phyloP scores from a whole-genome alignment of 2,113 vertebrate genomes.

The Brachirus orientalis region DNA sequence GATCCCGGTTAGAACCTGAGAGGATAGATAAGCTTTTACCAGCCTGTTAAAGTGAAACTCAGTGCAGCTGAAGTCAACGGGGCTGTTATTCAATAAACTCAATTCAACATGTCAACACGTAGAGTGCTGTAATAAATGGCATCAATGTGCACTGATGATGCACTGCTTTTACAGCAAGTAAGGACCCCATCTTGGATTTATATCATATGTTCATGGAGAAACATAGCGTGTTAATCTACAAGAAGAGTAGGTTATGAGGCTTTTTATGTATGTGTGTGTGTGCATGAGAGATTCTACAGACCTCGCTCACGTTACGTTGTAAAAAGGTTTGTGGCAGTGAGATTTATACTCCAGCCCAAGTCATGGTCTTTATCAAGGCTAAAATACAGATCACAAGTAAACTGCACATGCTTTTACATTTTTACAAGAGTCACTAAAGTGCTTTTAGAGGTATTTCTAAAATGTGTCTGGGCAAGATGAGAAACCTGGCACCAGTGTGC shows the following conservation, averaged over 20 bases:
- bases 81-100: conserved; percentile 11
- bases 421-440: conserved; percentile 73
- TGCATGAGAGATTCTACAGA: conserved; percentile 44
- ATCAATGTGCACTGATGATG: background rate
- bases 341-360: conserved; percentile 55
- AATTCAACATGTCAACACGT: conserved; percentile 2
- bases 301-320: conserved; percentile 66
- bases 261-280: conserved; percentile 13
- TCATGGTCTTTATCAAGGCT: conserved; percentile 51
- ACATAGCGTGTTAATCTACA: background rate
- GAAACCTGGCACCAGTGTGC: conserved; percentile 66
- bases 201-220: background rate
- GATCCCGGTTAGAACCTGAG: conserved; percentile 38
- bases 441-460: conserved; percentile 68
- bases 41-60: conserved; percentile 39
- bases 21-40: conserved; percentile 36
- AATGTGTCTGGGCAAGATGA: conserved; percentile 70
- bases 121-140: background rate
- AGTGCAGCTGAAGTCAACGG: no score
- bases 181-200: conserved; percentile 23
- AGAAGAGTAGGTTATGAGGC: conserved; percentile 9
- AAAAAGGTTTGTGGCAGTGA: conserved; percentile 59
- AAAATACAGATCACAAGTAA: no score
- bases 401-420: conserved; percentile 67
- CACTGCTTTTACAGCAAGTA: background rate